These are phyloP conservation scores for Busseola fusca DNA, from an alignment of 2,888 invertebrate species.

Conservation along the genomic window DNA sequence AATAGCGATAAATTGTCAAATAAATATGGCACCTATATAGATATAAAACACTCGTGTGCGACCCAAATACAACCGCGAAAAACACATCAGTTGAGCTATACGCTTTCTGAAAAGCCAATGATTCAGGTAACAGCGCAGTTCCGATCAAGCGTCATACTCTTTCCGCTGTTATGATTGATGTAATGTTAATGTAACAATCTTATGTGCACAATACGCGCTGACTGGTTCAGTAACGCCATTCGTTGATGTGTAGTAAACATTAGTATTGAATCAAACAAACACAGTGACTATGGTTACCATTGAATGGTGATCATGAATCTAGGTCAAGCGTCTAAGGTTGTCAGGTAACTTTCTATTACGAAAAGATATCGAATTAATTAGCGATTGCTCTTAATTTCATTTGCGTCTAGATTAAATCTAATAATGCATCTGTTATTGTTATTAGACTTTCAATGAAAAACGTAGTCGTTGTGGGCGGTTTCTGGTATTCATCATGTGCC, in stretches of 20 bases:
- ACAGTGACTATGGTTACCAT: conserved; percentile 68
- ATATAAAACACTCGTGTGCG: conserved; percentile 20
- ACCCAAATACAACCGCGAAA: conserved; percentile 18
- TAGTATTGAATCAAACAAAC: conserved; percentile 66
- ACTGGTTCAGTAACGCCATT: conserved; percentile 34
- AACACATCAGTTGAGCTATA: conserved; percentile 15
- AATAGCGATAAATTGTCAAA: conserved; percentile 52
- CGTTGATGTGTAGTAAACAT: conserved; percentile 51
- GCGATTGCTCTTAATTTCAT: conserved; percentile 44
- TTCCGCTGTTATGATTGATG: conserved; percentile 66
- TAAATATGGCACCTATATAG: conserved; percentile 24
- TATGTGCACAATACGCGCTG: conserved; percentile 41
- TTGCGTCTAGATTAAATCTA: conserved; percentile 28
- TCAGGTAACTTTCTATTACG: conserved; percentile 63
- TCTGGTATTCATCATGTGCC: conserved; percentile 79
- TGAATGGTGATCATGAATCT: conserved; percentile 68
- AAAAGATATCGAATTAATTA: conserved; percentile 53
- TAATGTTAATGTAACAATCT: conserved; percentile 54
- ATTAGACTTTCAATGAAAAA: conserved; percentile 41
- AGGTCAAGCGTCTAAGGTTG: conserved; percentile 69
- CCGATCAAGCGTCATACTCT: conserved; percentile 66
- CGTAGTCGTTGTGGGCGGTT: conserved; percentile 78
- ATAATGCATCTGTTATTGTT: conserved; percentile 16
- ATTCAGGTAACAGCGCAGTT: conserved; percentile 50
- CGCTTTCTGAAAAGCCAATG: conserved; percentile 36